phyloP scores from a whole-genome alignment of 2,888 invertebrate genomes.

The Carterocephalus palaemon region DNA sequence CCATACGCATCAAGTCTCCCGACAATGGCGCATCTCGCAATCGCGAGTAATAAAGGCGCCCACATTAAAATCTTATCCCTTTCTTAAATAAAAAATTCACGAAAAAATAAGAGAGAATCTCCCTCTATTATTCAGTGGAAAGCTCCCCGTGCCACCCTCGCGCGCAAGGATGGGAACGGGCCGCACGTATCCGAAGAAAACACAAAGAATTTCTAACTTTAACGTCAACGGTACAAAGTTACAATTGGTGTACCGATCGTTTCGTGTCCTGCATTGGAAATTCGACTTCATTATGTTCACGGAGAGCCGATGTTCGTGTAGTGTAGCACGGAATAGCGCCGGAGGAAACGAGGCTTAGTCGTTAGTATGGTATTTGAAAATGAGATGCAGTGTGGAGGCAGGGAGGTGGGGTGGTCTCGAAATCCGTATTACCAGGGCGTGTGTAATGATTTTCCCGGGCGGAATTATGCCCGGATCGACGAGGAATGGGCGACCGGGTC shows the following conservation, averaged over 20 bases:
- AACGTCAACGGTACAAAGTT: slow-evolving; percentile 56
- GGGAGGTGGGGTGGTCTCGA: slow-evolving; percentile 53
- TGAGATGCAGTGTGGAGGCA: slow-evolving; percentile 71
- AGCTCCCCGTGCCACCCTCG: slow-evolving; percentile 48
- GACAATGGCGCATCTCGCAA: slow-evolving; percentile 72
- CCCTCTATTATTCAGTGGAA: slow-evolving; percentile 66
- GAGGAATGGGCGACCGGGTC: slow-evolving; percentile 53
- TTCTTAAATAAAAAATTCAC: slow-evolving; percentile 80
- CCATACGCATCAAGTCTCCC: slow-evolving; percentile 67
- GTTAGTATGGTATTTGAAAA: slow-evolving; percentile 70
- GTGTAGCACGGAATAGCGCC: slow-evolving; percentile 38
- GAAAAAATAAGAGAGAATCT: slow-evolving; percentile 74
- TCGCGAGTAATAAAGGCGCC: slow-evolving; percentile 74
- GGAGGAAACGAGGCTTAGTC: slow-evolving; percentile 58
- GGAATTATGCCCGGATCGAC: slow-evolving; percentile 73
- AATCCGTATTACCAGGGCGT: slow-evolving; percentile 78
- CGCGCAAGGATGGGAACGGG: slow-evolving; percentile 42
- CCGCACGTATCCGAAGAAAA: slow-evolving; percentile 42
- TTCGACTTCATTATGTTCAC: slow-evolving; percentile 39
- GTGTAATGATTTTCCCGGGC: slow-evolving; percentile 77
- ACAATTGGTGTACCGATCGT: slow-evolving; percentile 53
- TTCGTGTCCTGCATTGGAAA: slow-evolving; percentile 34
- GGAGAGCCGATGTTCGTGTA: slow-evolving; percentile 55
- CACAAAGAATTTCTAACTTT: slow-evolving; percentile 68
- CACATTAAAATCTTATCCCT: slow-evolving; percentile 80